Conservation (phyloP, 2,113 vertebrate genomes). For the Pachycephala philippinensis region DNA sequence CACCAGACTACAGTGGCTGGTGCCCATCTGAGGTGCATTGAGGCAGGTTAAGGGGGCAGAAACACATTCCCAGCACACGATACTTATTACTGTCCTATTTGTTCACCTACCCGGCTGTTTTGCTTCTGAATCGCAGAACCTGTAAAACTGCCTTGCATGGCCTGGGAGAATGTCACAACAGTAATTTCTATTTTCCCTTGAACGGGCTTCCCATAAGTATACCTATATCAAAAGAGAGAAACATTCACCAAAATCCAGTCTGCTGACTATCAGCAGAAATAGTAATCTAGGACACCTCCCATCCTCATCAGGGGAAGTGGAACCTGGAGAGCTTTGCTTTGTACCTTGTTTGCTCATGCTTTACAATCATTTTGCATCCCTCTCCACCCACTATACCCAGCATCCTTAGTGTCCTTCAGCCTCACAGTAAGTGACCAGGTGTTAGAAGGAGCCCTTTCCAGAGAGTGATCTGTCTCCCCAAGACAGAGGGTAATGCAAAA, state of each 20-base stretch:
- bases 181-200: not conserved
- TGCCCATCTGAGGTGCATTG: not conserved
- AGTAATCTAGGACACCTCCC: not conserved
- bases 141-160: accelerated
- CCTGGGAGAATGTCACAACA: not conserved
- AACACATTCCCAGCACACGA: not conserved
- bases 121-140: not conserved
- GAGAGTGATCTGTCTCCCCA: not conserved
- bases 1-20: not conserved
- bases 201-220: conserved; percentile 63
- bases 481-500: not conserved
- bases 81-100: not conserved
- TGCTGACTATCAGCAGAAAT: not conserved
- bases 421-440: not conserved
- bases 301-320: not conserved
- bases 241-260: not conserved
- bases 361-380: not conserved
- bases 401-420: not conserved
- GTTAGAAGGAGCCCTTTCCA: not conserved
- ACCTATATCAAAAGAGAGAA: conserved; percentile 37
- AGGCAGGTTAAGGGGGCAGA: not conserved
- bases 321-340: not conserved
- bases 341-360: not conserved
- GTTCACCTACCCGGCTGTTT: conserved; percentile 11
- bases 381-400: not conserved